Conservation (phyloP, 2,888 invertebrate genomes). For the Geophilus truncorum region DNA sequence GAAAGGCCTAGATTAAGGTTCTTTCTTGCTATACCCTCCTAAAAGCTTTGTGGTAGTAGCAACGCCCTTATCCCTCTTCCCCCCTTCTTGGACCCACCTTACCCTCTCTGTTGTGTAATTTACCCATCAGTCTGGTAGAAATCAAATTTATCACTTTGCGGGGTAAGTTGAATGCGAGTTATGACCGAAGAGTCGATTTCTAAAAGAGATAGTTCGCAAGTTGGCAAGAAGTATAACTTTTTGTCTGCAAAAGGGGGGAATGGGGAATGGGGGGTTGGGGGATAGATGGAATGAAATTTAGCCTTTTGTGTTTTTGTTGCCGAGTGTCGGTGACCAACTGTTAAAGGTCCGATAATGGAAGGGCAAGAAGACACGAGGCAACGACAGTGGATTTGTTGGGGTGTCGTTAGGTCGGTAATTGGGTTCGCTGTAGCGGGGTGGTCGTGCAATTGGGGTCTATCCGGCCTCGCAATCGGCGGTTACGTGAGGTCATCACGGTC, state of each 20-base stretch:
- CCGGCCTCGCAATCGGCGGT: constrained; percentile 29
- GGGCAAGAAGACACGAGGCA: background rate
- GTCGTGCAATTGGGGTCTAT: constrained; percentile 27
- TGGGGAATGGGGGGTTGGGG: background rate
- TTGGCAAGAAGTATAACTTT: too few relatives aligned
- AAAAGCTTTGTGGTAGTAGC: background rate
- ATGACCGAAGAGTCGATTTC: background rate
- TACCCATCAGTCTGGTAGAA: background rate
- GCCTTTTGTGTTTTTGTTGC: too few relatives aligned
- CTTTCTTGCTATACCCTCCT: background rate
- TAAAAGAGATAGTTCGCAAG: background rate
- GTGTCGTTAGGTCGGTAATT: constrained; percentile 29
- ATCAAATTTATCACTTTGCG: background rate
- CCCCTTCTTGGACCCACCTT: background rate
- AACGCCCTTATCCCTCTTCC: background rate
- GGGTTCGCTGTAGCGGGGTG: constrained; percentile 14
- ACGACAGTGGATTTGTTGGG: constrained; percentile 10
- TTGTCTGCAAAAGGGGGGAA: too few relatives aligned
- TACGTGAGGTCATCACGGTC: constrained; percentile 30
- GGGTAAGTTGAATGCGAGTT: background rate
- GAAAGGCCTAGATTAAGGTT: background rate
- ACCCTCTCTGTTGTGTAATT: background rate
- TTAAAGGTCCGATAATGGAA: constrained; percentile 1
- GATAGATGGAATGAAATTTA: too few relatives aligned
- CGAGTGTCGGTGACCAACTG: constrained; percentile 2